These are phyloP conservation scores for Dryocosmus kuriphilus DNA, from an alignment of 2,888 invertebrate species.

Conservation along the genomic window DNA sequence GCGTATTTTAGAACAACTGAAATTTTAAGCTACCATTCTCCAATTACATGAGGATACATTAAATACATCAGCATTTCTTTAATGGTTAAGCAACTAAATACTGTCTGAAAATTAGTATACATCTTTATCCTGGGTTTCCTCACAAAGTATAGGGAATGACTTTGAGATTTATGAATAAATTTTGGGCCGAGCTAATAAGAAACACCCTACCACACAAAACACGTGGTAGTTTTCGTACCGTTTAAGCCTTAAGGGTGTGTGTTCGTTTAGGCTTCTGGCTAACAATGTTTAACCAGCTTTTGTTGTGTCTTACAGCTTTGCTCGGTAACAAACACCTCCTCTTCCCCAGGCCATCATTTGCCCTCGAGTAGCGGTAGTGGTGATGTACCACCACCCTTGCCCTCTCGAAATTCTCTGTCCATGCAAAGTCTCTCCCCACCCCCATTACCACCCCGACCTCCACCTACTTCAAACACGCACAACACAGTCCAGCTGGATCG, in stretches of 20 bases:
- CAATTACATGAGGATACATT: not conserved
- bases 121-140: not conserved
- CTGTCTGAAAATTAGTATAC: not conserved
- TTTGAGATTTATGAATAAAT: not conserved
- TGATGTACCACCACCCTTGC: conserved; percentile 77
- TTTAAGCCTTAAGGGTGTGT: conserved; percentile 14
- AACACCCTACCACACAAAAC: conserved; percentile 3
- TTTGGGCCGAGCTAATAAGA: not conserved
- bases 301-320: conserved; percentile 78
- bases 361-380: conserved; percentile 70
- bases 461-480: conserved; percentile 73
- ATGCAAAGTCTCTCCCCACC: conserved; percentile 79
- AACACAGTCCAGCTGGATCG: conserved; percentile 74
- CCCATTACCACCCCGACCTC: conserved; percentile 82
- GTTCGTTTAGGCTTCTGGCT: conserved; percentile 51
- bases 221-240: conserved; percentile 15
- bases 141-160: not conserved
- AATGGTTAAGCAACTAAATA: not conserved
- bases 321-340: conserved; percentile 76
- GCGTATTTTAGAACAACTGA: not conserved
- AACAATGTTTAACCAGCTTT: conserved; percentile 65
- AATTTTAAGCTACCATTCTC: not conserved
- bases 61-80: too few relatives aligned
- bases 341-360: conserved; percentile 73
- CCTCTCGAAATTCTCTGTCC: conserved; percentile 76